Evolutionary conservation across 2,113 vertebrate species (phyloP).

Genomic region (Cynocephalus volans): DNA sequence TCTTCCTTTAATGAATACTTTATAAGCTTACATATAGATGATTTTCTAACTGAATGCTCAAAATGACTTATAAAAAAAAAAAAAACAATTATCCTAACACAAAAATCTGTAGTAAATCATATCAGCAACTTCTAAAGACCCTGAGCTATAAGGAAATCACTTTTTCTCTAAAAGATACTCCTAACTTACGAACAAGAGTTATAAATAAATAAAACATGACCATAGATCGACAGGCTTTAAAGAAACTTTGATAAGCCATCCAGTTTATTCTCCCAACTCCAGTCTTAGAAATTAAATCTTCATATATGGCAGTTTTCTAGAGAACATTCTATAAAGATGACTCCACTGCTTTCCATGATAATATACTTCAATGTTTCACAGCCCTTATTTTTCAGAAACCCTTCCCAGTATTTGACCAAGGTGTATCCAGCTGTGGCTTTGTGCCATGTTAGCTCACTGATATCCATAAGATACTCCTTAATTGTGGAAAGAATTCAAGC

Average conservation of each 20-base stretch:
- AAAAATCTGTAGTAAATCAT: slow-evolving; percentile 64
- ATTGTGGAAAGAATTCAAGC: background rate
- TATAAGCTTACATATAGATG: slow-evolving; percentile 38
- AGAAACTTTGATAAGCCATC: background rate
- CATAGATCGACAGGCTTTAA: background rate
- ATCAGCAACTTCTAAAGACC: slow-evolving; percentile 28
- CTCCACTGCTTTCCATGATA: background rate
- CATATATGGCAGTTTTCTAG: background rate
- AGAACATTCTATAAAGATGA: background rate
- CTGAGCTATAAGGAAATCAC: background rate
- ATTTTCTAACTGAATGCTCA: slow-evolving; percentile 33
- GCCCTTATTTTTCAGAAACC: background rate
- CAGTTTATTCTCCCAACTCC: background rate
- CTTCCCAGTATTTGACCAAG: background rate
- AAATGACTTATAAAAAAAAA: slow-evolving; percentile 52
- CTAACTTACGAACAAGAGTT: background rate
- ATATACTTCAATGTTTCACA: background rate
- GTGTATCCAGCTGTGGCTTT: background rate
- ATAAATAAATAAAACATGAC: background rate
- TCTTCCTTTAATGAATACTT: slow-evolving; percentile 41
- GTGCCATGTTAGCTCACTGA: background rate
- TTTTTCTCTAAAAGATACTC: slow-evolving; percentile 12
- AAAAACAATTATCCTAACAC: slow-evolving; percentile 38
- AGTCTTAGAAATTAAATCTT: slow-evolving; percentile 48
- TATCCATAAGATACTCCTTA: background rate